A percentile compares a stretch with the other conserved stretches of the same genome.
Evolutionary conservation across 2,888 invertebrate genomes (phyloP).

Genomic region (Gibbula magus): DNA sequence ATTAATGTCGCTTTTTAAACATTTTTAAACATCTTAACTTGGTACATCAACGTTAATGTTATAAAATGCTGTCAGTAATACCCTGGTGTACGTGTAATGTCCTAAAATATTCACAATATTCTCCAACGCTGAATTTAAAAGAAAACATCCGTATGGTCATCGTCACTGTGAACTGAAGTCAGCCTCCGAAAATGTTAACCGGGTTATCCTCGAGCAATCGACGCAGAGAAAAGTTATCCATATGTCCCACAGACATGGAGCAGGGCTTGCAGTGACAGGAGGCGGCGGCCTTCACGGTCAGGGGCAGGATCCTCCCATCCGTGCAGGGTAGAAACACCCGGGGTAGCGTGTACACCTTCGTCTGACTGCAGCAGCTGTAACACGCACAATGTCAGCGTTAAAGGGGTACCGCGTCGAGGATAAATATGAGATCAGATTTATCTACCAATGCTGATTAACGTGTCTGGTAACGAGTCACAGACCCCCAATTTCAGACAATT

Average conservation of each 20-base stretch:
- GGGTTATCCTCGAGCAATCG: background rate
- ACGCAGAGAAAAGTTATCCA: constrained; percentile 23
- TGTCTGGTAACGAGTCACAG: background rate
- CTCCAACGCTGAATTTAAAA: too few relatives aligned
- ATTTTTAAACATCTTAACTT: too few relatives aligned
- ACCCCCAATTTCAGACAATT: too few relatives aligned
- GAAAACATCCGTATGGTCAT: background rate
- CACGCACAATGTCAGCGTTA: too few relatives aligned
- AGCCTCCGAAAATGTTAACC: background rate
- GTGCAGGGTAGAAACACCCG: constrained; percentile 1
- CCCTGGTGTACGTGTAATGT: too few relatives aligned
- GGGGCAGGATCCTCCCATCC: constrained; percentile 10
- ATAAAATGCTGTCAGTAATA: too few relatives aligned
- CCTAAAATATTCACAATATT: too few relatives aligned
- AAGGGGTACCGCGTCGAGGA: too few relatives aligned
- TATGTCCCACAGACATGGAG: constrained; percentile 22
- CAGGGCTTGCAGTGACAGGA: constrained; percentile 27
- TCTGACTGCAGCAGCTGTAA: constrained; percentile 28
- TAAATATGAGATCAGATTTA: too few relatives aligned
- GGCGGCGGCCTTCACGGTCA: constrained; percentile 20
- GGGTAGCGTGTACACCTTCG: background rate
- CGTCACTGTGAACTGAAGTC: background rate
- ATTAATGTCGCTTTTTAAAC: too few relatives aligned
- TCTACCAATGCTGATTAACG: too few relatives aligned
- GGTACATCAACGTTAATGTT: too few relatives aligned